Conservation (phyloP, 2,797 vertebrate genomes). For the Oreochromis grahami region DNA sequence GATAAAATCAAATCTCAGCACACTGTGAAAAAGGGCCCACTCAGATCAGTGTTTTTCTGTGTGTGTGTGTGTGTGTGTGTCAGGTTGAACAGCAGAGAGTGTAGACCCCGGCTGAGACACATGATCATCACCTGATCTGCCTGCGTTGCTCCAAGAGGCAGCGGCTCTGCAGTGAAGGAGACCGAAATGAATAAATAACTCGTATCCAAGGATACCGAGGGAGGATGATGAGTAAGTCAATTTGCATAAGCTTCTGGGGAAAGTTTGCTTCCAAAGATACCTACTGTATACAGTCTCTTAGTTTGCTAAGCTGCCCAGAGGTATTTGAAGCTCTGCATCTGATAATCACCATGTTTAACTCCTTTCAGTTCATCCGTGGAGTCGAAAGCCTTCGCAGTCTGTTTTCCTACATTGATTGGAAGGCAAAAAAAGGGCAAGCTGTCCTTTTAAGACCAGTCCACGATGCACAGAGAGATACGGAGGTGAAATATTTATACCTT, state of each 20-base stretch:
- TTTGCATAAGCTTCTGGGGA: constrained; percentile 52
- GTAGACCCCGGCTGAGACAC: constrained; percentile 19
- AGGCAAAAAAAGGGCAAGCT: background rate
- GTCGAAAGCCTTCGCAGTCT: background rate
- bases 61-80: background rate
- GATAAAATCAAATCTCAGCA: constrained; percentile 37
- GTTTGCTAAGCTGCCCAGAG: background rate
- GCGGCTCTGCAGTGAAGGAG: constrained; percentile 16
- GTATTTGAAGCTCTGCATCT: background rate
- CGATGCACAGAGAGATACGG: background rate
- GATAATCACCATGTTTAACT: background rate
- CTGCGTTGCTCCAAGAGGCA: constrained; percentile 12
- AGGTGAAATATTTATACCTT: constrained; percentile 66
- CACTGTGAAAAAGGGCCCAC: constrained; percentile 25
- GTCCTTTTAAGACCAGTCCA: background rate
- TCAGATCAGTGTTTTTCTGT: background rate
- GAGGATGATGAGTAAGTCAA: constrained; percentile 41
- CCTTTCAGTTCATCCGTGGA: background rate
- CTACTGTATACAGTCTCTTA: background rate
- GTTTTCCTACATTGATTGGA: background rate
- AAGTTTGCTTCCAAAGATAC: constrained; percentile 37
- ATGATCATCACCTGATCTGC: constrained; percentile 39
- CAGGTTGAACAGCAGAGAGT: constrained; percentile 14
- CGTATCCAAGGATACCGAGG: constrained; percentile 55
- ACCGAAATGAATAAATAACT: constrained; percentile 43